Conservation (phyloP, 2,888 invertebrate species). For the Tachystola acroxantha region DNA sequence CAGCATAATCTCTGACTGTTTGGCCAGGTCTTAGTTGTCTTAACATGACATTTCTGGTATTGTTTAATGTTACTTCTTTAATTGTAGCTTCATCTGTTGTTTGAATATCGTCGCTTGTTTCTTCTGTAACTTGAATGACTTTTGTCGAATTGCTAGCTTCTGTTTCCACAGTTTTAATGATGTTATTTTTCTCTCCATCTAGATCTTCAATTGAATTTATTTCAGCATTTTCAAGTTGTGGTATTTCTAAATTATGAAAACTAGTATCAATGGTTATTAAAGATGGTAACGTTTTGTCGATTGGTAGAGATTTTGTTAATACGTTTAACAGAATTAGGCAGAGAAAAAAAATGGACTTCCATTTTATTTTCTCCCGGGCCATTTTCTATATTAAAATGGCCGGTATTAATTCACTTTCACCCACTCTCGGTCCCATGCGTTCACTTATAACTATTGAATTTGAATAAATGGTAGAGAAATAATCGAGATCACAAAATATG, state of each 20-base stretch:
- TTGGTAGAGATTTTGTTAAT: slow-evolving; percentile 9
- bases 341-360: slow-evolving; percentile 9
- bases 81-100: background rate
- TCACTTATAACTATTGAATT: background rate
- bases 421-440: slow-evolving; percentile 8
- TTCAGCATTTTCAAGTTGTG: background rate
- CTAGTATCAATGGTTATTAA: slow-evolving; percentile 1
- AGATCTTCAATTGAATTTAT: background rate
- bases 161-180: no score
- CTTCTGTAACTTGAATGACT: no score
- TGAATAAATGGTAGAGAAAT: slow-evolving; percentile 6
- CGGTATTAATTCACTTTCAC: slow-evolving; percentile 9
- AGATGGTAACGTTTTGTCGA: slow-evolving; percentile 5
- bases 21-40: slow-evolving; percentile 45
- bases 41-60: background rate
- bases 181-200: no score
- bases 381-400: slow-evolving; percentile 11
- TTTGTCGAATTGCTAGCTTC: no score
- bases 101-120: background rate
- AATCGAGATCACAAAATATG: slow-evolving; percentile 2
- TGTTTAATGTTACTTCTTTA: background rate
- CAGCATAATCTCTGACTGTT: slow-evolving; percentile 26
- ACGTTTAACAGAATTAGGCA: slow-evolving; percentile 8
- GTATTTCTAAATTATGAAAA: slow-evolving; percentile 2
- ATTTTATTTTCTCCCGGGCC: slow-evolving; percentile 10